Evolutionary conservation across 2,797 vertebrate genomes (phyloP), one percentile per base, ranked within the genome.

Genomic region (Coilia nasus): DNA sequence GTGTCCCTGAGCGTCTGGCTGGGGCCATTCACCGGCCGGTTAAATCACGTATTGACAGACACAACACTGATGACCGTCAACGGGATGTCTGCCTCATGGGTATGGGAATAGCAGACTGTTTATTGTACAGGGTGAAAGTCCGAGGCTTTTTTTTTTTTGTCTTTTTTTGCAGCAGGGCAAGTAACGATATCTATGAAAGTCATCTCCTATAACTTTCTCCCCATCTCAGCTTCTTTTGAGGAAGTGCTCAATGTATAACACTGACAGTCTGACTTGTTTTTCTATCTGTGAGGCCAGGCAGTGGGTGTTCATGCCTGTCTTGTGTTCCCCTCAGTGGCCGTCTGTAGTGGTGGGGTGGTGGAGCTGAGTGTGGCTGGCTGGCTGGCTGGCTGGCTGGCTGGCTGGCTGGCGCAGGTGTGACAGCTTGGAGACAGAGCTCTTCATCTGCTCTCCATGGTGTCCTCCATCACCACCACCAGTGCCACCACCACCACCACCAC

Each of bases 371-470:
- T 9, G 50, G 50, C 50, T 10, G 50, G 50, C 50, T 47, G 46
- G 4, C 46, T 47, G 46, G n/a, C n/a, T 47, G 46, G 10, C 46
- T 47, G 46, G 46, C 12, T 75, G 67, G 3, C 46, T 15, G 31
- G 67, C 41, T 85, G 85, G 71, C 83, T 81, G 84, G 84, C 10
- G 17, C 14, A 9, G 41, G 62, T 47, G 21, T 86, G 81, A 86
- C 82, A 83, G 46, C 54, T 56, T 41, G 46, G 47, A 86, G 85
- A 83, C 59, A 35, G 62, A 75, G 64, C 15, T 6, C 21, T 60
- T 60, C 54, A 81, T 83, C 59, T 62, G 54, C 67, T 67, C 7
- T 0, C 15, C 57, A 59, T 21, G 19, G 6, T n/a, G 28, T 31
- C 28, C 2, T 15, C 28, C 28, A 35, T 15, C 62, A 21, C 57